These are phyloP conservation scores for Ochropleura plecta DNA, from an alignment of 2,888 invertebrate species.

Conservation along the genomic window DNA sequence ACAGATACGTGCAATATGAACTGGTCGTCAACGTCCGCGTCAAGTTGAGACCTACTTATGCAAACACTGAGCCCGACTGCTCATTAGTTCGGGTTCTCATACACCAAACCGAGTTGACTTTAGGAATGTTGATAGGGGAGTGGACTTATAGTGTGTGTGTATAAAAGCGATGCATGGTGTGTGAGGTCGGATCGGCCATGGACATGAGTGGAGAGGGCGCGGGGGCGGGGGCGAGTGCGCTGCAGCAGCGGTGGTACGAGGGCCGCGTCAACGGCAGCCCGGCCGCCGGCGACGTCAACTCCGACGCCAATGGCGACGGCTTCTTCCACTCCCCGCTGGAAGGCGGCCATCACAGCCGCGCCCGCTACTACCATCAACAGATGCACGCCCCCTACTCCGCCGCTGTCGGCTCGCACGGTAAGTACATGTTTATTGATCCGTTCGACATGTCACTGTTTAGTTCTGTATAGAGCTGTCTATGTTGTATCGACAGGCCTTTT, in stretches of 20 bases:
- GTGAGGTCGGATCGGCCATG: slow-evolving; percentile 88
- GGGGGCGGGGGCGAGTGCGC: slow-evolving; percentile 83
- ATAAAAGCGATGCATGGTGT: slow-evolving; percentile 90
- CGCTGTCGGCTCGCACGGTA: slow-evolving; percentile 89
- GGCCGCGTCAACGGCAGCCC: slow-evolving; percentile 90
- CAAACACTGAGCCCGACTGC: slow-evolving; percentile 75
- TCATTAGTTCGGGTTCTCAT: slow-evolving; percentile 70
- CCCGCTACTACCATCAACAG: slow-evolving; percentile 90
- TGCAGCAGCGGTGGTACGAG: slow-evolving; percentile 91
- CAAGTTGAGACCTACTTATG: slow-evolving; percentile 70
- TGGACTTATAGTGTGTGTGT: slow-evolving; percentile 87
- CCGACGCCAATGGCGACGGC: slow-evolving; percentile 89
- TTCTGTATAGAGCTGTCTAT: slow-evolving; percentile 17
- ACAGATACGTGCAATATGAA: slow-evolving; percentile 82
- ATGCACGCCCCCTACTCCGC: slow-evolving; percentile 90
- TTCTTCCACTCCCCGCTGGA: slow-evolving; percentile 91
- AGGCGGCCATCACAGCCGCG: slow-evolving; percentile 89
- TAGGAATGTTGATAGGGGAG: slow-evolving; percentile 86
- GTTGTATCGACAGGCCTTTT: background rate
- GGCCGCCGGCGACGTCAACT: slow-evolving; percentile 85
- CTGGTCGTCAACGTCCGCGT: slow-evolving; percentile 68
- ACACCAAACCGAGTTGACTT: slow-evolving; percentile 67
- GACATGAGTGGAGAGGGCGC: slow-evolving; percentile 89
- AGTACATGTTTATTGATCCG: slow-evolving; percentile 64
- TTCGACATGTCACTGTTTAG: slow-evolving; percentile 7